Conservation (phyloP, 2,797 vertebrate species). For the Eulemur coronatus region DNA sequence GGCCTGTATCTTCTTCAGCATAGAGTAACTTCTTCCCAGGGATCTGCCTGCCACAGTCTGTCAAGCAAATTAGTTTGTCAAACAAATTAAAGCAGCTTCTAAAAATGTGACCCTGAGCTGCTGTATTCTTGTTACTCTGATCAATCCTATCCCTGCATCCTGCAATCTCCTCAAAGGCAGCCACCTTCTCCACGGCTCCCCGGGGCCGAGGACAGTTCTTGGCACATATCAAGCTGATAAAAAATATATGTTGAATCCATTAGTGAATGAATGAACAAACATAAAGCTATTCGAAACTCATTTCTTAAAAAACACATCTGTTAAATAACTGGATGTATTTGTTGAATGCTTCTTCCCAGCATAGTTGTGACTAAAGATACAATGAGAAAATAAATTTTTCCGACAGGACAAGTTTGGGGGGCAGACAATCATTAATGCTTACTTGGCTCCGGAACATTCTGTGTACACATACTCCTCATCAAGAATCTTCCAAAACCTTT, state of each 20-base stretch:
- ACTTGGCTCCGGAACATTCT: not conserved
- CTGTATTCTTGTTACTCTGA: not conserved
- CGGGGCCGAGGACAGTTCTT: not conserved
- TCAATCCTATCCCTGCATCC: not conserved
- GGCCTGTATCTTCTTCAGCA: not conserved
- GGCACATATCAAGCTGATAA: not conserved
- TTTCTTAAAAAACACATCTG: not conserved
- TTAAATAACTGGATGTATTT: not conserved
- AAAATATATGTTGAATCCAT: not conserved
- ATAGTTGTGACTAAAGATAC: not conserved
- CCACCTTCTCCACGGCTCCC: not conserved
- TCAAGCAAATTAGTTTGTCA: slow-evolving; percentile 41
- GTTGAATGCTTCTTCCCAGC: not conserved
- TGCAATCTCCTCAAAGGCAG: not conserved
- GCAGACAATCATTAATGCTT: not conserved
- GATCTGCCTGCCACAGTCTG: not conserved
- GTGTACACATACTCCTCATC: too few relatives aligned
- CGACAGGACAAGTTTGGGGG: too few relatives aligned
- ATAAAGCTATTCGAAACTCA: not conserved
- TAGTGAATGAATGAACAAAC: not conserved
- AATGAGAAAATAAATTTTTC: not conserved
- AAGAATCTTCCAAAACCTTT: not conserved
- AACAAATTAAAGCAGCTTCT: slow-evolving; percentile 43
- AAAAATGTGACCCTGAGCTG: not conserved
- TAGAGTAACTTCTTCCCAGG: not conserved